Conservation (phyloP, 1,140 invertebrate species). For the Brachionus rotundiformis region DNA sequence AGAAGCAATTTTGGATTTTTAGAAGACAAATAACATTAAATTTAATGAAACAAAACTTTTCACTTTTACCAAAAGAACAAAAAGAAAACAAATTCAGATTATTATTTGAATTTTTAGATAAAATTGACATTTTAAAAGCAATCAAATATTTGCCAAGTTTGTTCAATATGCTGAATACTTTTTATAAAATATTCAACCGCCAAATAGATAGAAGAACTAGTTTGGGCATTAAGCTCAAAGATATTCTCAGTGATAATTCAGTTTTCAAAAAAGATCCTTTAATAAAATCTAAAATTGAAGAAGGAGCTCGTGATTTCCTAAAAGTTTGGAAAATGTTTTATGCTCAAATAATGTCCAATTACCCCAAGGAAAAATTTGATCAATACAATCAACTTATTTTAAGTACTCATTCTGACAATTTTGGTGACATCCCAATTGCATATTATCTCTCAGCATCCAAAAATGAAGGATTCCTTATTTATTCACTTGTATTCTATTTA, state of each 20-base stretch:
- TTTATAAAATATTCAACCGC: slow-evolving; percentile 13
- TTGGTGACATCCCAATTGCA: background rate
- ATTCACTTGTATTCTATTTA: slow-evolving; percentile 1
- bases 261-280: background rate
- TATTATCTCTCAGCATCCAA: background rate
- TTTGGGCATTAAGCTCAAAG: background rate
- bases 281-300: background rate
- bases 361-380: background rate
- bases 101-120: background rate
- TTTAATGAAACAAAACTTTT: slow-evolving; percentile 12
- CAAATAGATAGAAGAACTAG: slow-evolving; percentile 21
- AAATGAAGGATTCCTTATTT: background rate
- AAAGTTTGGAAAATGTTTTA: slow-evolving; percentile 21
- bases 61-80: background rate
- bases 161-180: background rate
- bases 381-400: background rate
- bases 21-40: slow-evolving; percentile 28
- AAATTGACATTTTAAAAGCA: background rate
- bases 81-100: background rate
- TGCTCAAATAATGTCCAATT: background rate
- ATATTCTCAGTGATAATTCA: slow-evolving; percentile 3
- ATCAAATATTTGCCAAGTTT: slow-evolving; percentile 37
- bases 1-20: slow-evolving; percentile 12
- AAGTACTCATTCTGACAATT: background rate
- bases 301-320: background rate